Evolutionary conservation across 2,113 vertebrate species (phyloP).

Genomic region (Carassius carassius): DNA sequence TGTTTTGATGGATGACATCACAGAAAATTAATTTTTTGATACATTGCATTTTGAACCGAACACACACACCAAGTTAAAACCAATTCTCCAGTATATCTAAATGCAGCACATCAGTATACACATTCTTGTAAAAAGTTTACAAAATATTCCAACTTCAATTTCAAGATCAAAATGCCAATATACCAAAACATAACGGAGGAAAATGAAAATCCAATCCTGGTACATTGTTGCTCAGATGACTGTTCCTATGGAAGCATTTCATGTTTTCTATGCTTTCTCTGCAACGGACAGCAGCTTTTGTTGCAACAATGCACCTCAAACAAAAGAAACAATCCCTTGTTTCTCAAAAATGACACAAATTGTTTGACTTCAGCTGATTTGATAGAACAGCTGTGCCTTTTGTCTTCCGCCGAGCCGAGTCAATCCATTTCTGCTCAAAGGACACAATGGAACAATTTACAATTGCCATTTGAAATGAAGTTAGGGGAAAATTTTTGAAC

Average conservation of each 20-base stretch:
- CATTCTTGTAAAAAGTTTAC: neutral
- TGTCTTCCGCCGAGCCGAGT: slow-evolving; percentile 4
- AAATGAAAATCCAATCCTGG: slow-evolving; percentile 4
- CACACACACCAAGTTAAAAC: neutral
- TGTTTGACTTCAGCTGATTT: slow-evolving; percentile 37
- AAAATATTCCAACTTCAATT: neutral
- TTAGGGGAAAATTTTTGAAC: slow-evolving; percentile 32
- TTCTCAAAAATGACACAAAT: slow-evolving; percentile 27
- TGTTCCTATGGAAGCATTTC: neutral
- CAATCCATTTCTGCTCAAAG: slow-evolving; percentile 29
- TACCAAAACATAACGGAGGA: neutral
- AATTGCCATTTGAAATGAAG: slow-evolving; percentile 18
- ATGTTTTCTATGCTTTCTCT: slow-evolving; percentile 9
- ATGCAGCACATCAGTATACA: neutral
- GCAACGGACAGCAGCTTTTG: slow-evolving; percentile 26
- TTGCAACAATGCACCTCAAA: slow-evolving; percentile 32
- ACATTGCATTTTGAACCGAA: neutral
- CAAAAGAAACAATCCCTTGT: slow-evolving; percentile 34
- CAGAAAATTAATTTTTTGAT: neutral
- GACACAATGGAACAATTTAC: slow-evolving; percentile 27
- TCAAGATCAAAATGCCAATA: neutral
- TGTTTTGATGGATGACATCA: neutral
- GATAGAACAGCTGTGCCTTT: slow-evolving; percentile 33
- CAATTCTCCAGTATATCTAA: neutral
- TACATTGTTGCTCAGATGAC: neutral